Evolutionary conservation across 2,113 vertebrate species (phyloP), one percentile per base, ranked within the genome.

Genomic region (Atractosteus spatula): DNA sequence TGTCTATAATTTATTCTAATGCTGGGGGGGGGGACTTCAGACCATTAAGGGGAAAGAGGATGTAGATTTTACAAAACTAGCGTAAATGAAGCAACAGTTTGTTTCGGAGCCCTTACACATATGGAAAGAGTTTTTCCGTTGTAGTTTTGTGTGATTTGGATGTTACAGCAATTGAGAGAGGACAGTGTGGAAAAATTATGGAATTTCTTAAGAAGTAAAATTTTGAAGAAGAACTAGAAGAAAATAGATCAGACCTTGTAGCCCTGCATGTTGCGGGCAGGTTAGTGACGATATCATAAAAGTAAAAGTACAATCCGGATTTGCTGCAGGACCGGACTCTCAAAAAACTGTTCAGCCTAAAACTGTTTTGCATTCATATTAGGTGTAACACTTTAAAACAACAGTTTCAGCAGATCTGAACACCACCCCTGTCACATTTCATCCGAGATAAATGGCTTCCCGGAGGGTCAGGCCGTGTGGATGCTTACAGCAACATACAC

Each of bases 1-100:
- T 84, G 86, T 86, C 83, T 86, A 85, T 86, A 87, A 90, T 92
- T 90, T 90, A 83, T 90, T 91, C 87, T 76, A 83, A 78, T 72
- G 69, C 71, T 7, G 14, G 68, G 67, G 74, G 75, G 83, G 77
- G 84, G 74, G 86, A 87, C 86, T 55, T 43, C 83, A 75, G 77
- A 78, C 84, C 73, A 71, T 83, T 82, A 83, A 84, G 82, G 79
- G 81, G 85, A 85, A 87, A 81, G 79, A 87, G 76, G 51, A 56
- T 42, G 16, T 54, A 72, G 79, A 82, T 81, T 80, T 76, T 72
- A 85, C 82, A 75, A 81, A 76, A 81, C 1, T 29, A 83, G 85
- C 78, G 76, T 83, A 79, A 66, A 75, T 73, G 8, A 14, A 13
- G 47, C 2, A 69, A 66, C 29, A 45, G 41, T 63, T 54, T 64